Evolutionary conservation across 2,797 vertebrate species (phyloP).

Genomic region (Pseudochaenichthys georgianus): DNA sequence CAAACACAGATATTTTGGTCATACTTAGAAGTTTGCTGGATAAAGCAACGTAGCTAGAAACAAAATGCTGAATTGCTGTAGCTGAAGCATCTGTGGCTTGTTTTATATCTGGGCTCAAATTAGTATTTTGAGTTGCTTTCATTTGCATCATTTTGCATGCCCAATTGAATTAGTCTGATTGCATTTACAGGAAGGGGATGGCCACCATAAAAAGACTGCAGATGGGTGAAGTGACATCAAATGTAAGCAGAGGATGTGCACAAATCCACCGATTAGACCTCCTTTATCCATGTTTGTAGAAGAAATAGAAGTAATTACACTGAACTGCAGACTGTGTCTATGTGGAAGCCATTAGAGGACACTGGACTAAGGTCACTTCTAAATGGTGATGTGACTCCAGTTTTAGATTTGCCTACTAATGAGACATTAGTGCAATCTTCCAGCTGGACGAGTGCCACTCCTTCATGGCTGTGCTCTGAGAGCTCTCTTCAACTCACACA

Average conservation of each 20-base stretch:
- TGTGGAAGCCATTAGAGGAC: conserved; percentile 63
- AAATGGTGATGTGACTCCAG: conserved; percentile 67
- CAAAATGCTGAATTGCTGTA: conserved; percentile 46
- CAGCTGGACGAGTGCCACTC: conserved; percentile 75
- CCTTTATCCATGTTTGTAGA: conserved; percentile 57
- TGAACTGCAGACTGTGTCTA: conserved; percentile 55
- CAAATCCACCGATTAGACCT: conserved; percentile 65
- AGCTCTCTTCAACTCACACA: conserved; percentile 37
- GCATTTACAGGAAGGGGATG: conserved; percentile 72
- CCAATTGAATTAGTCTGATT: conserved; percentile 78
- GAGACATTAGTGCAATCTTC: conserved; percentile 76
- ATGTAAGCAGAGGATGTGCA: conserved; percentile 70
- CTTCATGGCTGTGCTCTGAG: conserved; percentile 56
- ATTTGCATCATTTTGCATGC: conserved; percentile 75
- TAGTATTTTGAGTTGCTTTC: conserved; percentile 70
- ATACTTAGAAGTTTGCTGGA: conserved; percentile 40
- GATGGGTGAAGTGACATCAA: conserved; percentile 74
- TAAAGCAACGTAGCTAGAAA: conserved; percentile 35
- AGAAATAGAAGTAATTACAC: conserved; percentile 62
- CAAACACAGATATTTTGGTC: conserved; percentile 37
- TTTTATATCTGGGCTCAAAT: conserved; percentile 70
- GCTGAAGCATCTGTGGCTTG: conserved; percentile 57
- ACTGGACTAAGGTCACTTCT: conserved; percentile 66
- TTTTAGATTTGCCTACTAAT: conserved; percentile 77
- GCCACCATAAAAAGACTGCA: conserved; percentile 73